phyloP scores from a whole-genome alignment of 2,888 invertebrate genomes.

The Xanthia togata region DNA sequence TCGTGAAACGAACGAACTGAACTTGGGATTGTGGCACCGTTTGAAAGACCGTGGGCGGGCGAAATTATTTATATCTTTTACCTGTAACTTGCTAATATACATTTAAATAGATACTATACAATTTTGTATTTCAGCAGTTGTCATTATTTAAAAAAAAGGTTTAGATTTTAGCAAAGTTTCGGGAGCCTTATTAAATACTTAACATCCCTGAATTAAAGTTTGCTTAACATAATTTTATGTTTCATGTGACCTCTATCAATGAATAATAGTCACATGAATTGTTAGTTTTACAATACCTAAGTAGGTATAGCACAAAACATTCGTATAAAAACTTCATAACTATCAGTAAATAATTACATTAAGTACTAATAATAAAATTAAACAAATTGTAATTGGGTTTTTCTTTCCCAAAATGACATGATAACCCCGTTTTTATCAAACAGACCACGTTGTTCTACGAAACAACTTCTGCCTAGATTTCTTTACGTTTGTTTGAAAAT shows the following conservation, averaged over 20 bases:
- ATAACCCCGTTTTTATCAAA: background rate
- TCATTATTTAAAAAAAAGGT: background rate
- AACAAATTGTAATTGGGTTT: conserved; percentile 5
- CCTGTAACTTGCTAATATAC: conserved; percentile 56
- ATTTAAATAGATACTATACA: too few relatives aligned
- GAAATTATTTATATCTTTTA: conserved; percentile 73
- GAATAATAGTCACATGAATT: background rate
- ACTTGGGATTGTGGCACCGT: conserved; percentile 71
- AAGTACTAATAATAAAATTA: background rate
- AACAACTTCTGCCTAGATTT: background rate
- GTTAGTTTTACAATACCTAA: background rate
- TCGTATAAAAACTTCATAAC: background rate
- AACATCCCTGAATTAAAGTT: background rate
- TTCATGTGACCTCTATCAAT: background rate
- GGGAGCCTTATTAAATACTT: background rate
- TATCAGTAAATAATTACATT: background rate
- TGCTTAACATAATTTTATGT: background rate
- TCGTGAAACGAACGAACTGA: conserved; percentile 77
- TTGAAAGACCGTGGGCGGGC: conserved; percentile 79
- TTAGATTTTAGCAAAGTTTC: too few relatives aligned
- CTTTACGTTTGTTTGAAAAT: background rate
- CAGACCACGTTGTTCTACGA: background rate
- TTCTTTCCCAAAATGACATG: background rate
- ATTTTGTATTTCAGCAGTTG: background rate
- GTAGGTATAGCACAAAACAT: background rate